Conservation (phyloP, 2,888 invertebrate genomes). For the Tachina fera region DNA sequence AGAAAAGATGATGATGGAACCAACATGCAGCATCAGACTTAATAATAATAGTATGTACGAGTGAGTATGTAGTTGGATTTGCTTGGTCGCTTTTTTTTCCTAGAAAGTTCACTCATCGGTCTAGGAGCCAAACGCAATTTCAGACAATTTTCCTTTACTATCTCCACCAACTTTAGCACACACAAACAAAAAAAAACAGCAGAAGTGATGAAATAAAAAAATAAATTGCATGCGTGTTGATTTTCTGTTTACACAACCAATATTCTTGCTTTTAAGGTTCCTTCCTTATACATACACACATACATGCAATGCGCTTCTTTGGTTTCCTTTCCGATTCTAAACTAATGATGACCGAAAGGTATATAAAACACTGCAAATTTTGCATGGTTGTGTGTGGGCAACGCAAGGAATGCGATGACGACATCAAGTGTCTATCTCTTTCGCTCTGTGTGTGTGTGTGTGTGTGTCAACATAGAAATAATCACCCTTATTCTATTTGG, state of each 20-base stretch:
- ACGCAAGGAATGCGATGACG: neutral
- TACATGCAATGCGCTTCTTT: neutral
- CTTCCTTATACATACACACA: neutral
- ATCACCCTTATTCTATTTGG: too few species aligned
- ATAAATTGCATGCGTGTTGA: constrained; percentile 66
- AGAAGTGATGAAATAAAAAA: constrained; percentile 35
- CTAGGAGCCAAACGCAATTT: constrained; percentile 16
- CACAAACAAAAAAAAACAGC: neutral
- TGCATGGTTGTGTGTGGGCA: neutral
- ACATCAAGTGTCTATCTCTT: neutral
- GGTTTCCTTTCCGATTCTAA: constrained; percentile 31
- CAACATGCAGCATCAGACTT: constrained; percentile 14
- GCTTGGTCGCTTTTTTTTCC: constrained; percentile 23
- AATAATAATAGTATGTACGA: neutral
- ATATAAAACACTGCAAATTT: neutral
- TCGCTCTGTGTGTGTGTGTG: neutral
- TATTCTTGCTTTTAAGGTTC: constrained; percentile 36
- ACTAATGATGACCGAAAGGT: constrained; percentile 48
- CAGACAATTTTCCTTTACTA: constrained; percentile 15
- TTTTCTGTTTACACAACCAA: constrained; percentile 51
- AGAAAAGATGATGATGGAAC: neutral
- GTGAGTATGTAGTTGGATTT: neutral
- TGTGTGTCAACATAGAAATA: constrained; percentile 21
- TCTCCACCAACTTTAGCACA: neutral
- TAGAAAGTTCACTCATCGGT: neutral